Evolutionary conservation across 2,797 vertebrate genomes (phyloP), one percentile per base, ranked within the genome.

Genomic region (Muraenolepis orangiensis): DNA sequence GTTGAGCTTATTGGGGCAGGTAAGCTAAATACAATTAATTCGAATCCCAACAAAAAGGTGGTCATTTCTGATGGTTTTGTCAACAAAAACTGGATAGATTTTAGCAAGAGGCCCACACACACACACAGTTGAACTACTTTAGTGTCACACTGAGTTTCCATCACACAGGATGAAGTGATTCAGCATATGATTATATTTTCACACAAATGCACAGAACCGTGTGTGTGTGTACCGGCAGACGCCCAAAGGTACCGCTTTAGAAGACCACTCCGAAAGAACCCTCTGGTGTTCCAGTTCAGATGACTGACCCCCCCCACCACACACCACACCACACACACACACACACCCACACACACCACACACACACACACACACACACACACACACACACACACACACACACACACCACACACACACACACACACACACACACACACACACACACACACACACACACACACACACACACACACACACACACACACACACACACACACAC

Each of bases 51-150:
- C 71, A 23, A 76, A n/a, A 79, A 82, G 70, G 72, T 77, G 40
- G 40, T 61, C 64, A 80, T 88, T 84, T 86, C 85, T 81, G 81
- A 4, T 66, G 61, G n/a, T 23, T 42, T 42, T 42, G 38, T 42
- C 16, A 42, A 71, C 76, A 74, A 51, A 1, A 26, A 61, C 57
- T 20, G 2, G 40, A 7, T 72, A 66, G n/a, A n/a, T n/a, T n/a
- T n/a, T n/a, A n/a, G n/a, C n/a, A n/a, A n/a, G n/a, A n/a, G n/a
- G n/a, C n/a, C n/a, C 68, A 77, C 75, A 78, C 72, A 66, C 68
- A 72, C 73, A 79, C 68, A 70, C 20, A 75, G 46, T 81, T 78
- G 76, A 72, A 81, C 70, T 68, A 78, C 83, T 83, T 83, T 77
- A 79, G 75, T 73, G 79, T 77, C 28, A 72, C 71, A 61, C 8